Base-by-base conservation (phyloP, 2,113 vertebrate species). In the Myotis brandtii region DNA sequence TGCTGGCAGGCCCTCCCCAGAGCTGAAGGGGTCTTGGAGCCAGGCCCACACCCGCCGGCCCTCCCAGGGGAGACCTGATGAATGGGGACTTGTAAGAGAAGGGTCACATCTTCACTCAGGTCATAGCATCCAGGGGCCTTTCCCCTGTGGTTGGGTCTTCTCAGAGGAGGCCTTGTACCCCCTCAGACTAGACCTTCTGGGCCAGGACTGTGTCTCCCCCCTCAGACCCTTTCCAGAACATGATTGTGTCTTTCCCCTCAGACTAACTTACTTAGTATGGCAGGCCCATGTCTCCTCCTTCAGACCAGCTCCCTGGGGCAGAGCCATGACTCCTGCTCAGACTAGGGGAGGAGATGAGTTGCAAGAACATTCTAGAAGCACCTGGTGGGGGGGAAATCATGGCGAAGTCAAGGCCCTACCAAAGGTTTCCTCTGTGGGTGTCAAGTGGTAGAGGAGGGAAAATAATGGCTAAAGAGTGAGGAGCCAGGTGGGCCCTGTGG, bases 361-460 rank as follows among this genome's bases (percentile, higher is more conserved):
- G 23, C 13, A 92, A 84, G 86, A 95, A 43, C 48, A 37, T 96
- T 82, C 86, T 87, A 70, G 94, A 50, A 87, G 83, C 64, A 66
- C 46, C 37, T 73, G 8, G 18, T 93, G 32, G 6, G 16, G 16
- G n/a, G 7, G 2, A 27, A 23, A 16, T 0, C 18, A 14, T 56
- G 43, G 48, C 1, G 2, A 89, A 77, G 37, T 52, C 30, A 48
- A 56, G 85, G 46, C 9, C n/a, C 37, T 21, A 0, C 8, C 0
- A 2, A 23, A 25, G 76, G 4, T 67, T 46, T 3, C 3, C 3
- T n/a, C 43, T 5, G 9, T 75, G 4, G 6, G 9, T 13, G 3
- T 56, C 23, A 25, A 23, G 20, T 3, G 32, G 40, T 17, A 37
- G n/a, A 77, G n/a, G 46, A 95, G 66, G 34, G 48, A 43, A 72